Evolutionary conservation across 2,797 vertebrate species (phyloP), one percentile per base, ranked within the genome.

Genomic region (Clarias fuscus): DNA sequence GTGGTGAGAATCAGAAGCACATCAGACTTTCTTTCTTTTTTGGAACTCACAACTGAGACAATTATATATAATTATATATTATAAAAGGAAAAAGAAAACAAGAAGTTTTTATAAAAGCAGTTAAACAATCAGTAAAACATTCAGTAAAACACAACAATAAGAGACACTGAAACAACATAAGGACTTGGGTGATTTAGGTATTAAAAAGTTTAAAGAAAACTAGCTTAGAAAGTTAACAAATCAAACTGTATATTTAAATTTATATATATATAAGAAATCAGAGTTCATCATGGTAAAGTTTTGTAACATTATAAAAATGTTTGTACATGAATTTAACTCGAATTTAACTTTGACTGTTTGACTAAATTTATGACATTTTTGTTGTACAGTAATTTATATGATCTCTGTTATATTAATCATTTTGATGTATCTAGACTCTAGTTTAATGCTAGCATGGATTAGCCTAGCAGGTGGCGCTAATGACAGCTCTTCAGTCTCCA

Each of bases 401-500:
- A 70, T 17, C 0, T 20, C 33, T 70, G 30, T 20, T 37, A 24
- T 40, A 73, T 13, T 48, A 73, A 43, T 22, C 13, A 73, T 43
- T 11, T 13, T 43, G 40, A 43, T 43, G 43, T 5, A 43, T 48
- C 22, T 14, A 1, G 40, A 73, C 33, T 71, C 3, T 5, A 15
- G 71, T 43, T 72, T 40, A 30, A 67, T 67, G 79, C 24, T 82
- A 82, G 64, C 24, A 67, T 27, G 79, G 18, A 3, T 68, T 48
- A 67, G 40, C 15, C 3, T 27, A 67, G 20, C 40, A 68, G 64
- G 79, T 67, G 64, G 40, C 22, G 67, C 27, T 67, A 65, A 43
- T 48, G 7, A 48, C 62, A 48, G 37, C 61, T 48, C 33, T 59
- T 18, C 30, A n/a, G 79, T 82, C 43, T 82, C 79, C 62, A 82